phyloP scores from a whole-genome alignment of 2,113 vertebrate species.

The Neodon shergylaensis region DNA sequence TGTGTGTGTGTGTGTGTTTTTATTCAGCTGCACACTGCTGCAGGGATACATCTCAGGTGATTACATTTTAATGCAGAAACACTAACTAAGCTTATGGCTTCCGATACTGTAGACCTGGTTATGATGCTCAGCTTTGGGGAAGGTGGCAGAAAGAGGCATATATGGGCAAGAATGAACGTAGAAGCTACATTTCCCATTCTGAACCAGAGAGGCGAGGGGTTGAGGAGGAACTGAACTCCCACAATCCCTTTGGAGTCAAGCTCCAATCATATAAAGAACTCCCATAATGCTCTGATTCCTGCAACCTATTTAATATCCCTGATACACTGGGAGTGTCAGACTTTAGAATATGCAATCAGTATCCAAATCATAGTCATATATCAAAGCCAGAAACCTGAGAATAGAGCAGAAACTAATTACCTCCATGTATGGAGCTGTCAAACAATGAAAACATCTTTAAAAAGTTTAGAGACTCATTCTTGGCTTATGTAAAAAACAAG shows the following conservation, averaged over 20 bases:
- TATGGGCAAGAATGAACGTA: rapidly evolving
- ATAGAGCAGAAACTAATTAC: background rate
- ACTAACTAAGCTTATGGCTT: background rate
- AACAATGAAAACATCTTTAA: background rate
- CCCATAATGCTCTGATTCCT: background rate
- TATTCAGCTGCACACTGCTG: background rate
- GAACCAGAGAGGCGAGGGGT: background rate
- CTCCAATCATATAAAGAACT: background rate
- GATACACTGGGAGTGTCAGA: background rate
- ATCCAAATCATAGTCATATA: background rate
- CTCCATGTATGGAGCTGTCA: too few species aligned
- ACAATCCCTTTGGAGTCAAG: background rate
- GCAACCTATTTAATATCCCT: background rate
- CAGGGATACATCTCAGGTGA: background rate
- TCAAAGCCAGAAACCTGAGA: background rate
- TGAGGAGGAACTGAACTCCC: background rate
- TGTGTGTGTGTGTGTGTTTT: background rate
- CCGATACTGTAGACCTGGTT: background rate
- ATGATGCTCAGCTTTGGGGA: background rate
- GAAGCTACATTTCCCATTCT: too few species aligned
- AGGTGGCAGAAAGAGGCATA: background rate
- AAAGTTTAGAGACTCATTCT: background rate
- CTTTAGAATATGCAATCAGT: too few species aligned
- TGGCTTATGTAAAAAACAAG: background rate
- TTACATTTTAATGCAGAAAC: background rate